Percentiles rank a stretch among this genome's conserved stretches.
phyloP scores from a whole-genome alignment of 1,140 invertebrate species.

The Pachypeltis micranthus region DNA sequence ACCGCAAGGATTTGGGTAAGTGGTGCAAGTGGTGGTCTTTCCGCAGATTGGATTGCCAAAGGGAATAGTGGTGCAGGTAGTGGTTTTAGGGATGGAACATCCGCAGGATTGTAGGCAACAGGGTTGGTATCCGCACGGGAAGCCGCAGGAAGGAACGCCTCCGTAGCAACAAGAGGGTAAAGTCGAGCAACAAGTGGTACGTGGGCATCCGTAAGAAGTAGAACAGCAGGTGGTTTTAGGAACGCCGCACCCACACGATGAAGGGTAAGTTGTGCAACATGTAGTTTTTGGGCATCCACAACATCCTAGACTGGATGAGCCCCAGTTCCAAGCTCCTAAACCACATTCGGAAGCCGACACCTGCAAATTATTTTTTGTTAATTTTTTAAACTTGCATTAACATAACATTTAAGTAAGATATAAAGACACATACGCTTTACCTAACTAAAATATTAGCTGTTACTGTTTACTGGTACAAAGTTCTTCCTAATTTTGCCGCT shows the following conservation, averaged over 20 bases:
- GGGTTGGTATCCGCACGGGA: background rate
- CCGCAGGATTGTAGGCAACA: background rate
- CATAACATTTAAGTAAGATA: no score
- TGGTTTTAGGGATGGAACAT: conserved; percentile 6
- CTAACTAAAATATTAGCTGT: no score
- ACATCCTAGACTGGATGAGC: background rate
- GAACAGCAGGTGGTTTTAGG: conserved; percentile 6
- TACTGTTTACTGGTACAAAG: no score
- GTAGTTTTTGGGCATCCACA: conserved; percentile 6
- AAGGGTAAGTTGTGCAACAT: background rate
- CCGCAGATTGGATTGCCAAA: conserved; percentile 3
- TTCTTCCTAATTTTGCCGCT: no score
- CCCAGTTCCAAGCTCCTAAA: background rate
- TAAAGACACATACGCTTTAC: no score
- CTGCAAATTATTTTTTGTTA: no score
- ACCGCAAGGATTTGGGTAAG: background rate
- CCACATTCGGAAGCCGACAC: background rate
- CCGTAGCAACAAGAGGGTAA: background rate
- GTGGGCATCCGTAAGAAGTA: background rate
- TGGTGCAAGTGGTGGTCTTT: conserved; percentile 11
- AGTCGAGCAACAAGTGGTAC: background rate
- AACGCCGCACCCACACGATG: background rate
- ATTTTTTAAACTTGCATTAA: no score
- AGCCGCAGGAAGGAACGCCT: background rate
- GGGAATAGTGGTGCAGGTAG: conserved; percentile 8